Percentiles rank a stretch among this genome's conserved stretches.
Evolutionary conservation across 2,797 vertebrate genomes (phyloP).

Genomic region (Phrynocephalus forsythii): DNA sequence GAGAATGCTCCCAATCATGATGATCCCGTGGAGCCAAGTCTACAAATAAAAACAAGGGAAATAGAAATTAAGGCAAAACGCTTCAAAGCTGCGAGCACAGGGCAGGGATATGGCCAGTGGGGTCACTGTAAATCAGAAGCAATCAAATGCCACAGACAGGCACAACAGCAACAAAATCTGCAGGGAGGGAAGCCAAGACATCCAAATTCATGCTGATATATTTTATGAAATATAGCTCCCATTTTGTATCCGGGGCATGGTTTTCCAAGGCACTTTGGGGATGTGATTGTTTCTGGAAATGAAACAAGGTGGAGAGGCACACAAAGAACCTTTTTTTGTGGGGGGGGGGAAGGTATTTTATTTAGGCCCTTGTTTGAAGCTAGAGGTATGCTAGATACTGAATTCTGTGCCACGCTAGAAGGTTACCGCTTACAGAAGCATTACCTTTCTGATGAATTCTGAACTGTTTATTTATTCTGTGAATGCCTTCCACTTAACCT

Average conservation of each 20-base stretch:
- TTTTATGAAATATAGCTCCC: not conserved
- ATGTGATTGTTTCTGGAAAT: not conserved
- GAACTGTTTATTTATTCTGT: not conserved
- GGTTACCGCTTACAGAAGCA: not conserved
- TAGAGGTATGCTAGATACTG: not conserved
- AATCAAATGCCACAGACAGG: not conserved
- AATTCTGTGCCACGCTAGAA: not conserved
- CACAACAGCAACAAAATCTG: not conserved
- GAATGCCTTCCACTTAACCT: not conserved
- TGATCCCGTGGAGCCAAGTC: slow-evolving; percentile 85
- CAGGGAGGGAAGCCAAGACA: not conserved
- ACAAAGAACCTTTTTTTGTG: not conserved
- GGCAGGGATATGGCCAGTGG: not conserved
- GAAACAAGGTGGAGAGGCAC: not conserved
- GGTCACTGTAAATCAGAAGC: not conserved
- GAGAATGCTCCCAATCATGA: slow-evolving; percentile 85
- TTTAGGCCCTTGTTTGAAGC: not conserved
- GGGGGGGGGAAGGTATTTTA: not conserved
- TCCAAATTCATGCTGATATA: not conserved
- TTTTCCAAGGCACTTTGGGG: not conserved
- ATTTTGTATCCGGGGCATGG: not conserved
- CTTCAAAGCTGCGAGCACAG: not conserved
- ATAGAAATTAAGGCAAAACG: not conserved
- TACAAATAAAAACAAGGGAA: slow-evolving; percentile 66
- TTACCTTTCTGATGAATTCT: not conserved